Evolutionary conservation across 1,140 invertebrate genomes (phyloP), one percentile per base, ranked within the genome.

Genomic region (Ostrea edulis): DNA sequence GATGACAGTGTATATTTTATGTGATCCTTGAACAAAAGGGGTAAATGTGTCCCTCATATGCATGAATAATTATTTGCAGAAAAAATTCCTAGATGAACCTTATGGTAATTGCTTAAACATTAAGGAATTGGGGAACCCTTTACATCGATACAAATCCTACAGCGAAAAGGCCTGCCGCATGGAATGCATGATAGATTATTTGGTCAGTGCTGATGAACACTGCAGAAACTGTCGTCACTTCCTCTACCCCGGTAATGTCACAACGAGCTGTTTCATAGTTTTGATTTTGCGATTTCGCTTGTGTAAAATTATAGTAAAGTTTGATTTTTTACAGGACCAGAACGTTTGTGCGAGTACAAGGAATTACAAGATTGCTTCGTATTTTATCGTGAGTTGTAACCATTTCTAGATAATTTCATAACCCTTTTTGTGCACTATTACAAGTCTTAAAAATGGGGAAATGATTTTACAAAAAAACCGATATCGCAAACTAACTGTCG

Each of bases 281-380:
- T n/a, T n/a, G n/a, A n/a, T n/a, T n/a, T 44, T 44, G 35, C 35
- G 35, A 44, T 44, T 44, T 44, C 5, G 35, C 5, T 44, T 44
- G 35, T 44, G 35, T 44, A 44, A 44, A 44, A 44, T 44, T 5
- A 44, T 2, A 44, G 35, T 44, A 25, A 17, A 0, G 0, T 81
- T 35, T 12, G 11, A n/a, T 25, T 4, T 29, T 84, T 22, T 0
- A n/a, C 84, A 85, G 84, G 84, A 52, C 84, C 84, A 44, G 84
- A 85, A 35, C 53, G 84, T 68, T 29, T 85, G 84, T 85, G 84
- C 22, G 62, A 51, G n/a, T 52, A 85, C 29, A 51, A 85, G 12
- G 84, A 85, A 51, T 22, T 85, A 12, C 22, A 68, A 12, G 14
- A 68, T n/a, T 85, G 84, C 62, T 85, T 68, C 52, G 22, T 29